These are phyloP conservation scores for Penaeus indicus DNA, from an alignment of 1,140 invertebrate genomes.

Conservation along the genomic window DNA sequence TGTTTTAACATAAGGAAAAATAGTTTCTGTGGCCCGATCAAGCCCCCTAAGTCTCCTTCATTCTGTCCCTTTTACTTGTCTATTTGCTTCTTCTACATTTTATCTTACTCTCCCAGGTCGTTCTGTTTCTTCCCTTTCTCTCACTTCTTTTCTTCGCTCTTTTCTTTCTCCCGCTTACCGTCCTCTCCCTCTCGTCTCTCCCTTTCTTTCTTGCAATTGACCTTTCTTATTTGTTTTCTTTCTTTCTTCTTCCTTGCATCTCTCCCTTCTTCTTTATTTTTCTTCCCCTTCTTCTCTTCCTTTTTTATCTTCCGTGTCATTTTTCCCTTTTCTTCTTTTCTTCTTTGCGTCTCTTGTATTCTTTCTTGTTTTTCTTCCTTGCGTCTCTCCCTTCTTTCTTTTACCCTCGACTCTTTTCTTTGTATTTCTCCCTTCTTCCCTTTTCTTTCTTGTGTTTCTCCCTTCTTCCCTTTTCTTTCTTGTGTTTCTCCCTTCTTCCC, in stretches of 20 bases:
- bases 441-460: neutral
- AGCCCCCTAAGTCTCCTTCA: neutral
- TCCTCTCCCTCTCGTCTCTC: neutral
- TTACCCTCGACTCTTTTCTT: neutral
- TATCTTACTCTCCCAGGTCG: too few relatives aligned
- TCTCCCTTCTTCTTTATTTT: neutral
- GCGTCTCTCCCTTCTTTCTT: too few relatives aligned
- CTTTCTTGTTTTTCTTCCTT: neutral
- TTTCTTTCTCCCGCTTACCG: neutral
- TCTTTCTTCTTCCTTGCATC: slow-evolving; percentile 42
- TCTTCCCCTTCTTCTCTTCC: neutral
- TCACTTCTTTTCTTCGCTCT: neutral
- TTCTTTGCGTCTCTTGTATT: neutral
- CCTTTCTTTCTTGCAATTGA: neutral
- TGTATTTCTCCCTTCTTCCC: neutral
- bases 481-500: neutral
- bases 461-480: neutral
- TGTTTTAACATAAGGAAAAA: too few relatives aligned
- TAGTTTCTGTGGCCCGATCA: too few relatives aligned
- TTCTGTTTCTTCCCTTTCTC: neutral
- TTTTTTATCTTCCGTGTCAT: neutral
- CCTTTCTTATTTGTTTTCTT: slow-evolving; percentile 33
- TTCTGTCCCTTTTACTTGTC: neutral
- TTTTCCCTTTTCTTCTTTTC: neutral
- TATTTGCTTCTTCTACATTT: neutral